Conservation (phyloP, 2,113 vertebrate species). For the Telmatochromis brachygnathus region DNA sequence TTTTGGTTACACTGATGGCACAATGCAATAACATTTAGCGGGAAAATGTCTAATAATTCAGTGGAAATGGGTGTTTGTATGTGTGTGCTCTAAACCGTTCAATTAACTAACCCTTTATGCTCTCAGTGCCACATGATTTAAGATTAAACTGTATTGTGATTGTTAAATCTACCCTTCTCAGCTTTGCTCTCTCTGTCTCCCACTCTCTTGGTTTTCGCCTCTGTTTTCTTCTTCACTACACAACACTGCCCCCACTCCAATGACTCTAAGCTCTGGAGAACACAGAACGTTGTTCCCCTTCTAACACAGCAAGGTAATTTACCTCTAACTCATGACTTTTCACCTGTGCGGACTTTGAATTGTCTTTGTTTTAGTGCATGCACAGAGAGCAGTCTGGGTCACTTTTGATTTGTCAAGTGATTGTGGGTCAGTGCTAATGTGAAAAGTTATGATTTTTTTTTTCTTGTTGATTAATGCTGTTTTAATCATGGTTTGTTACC, state of each 20-base stretch:
- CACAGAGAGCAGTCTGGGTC: not conserved
- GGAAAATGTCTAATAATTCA: not conserved
- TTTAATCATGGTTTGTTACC: not conserved
- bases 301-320: constrained; percentile 60
- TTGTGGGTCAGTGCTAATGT: not conserved
- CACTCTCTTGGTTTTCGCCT: constrained; percentile 12
- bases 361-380: not conserved
- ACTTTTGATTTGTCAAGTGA: not conserved
- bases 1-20: not conserved
- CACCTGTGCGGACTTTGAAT: not conserved
- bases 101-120: constrained; percentile 23
- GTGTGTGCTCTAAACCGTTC: not conserved
- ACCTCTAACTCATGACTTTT: not conserved
- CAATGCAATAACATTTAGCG: not conserved
- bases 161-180: constrained; percentile 38
- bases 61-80: not conserved
- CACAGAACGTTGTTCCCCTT: constrained; percentile 6
- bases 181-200: constrained; percentile 17
- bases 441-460: not conserved
- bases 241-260: constrained; percentile 18
- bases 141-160: not conserved
- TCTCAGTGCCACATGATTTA: not conserved
- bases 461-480: not conserved
- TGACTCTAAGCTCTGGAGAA: constrained; percentile 50
- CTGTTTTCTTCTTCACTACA: not conserved